Evolutionary conservation across 2,113 vertebrate genomes (phyloP).

Genomic region (Gobiocypris rarus): DNA sequence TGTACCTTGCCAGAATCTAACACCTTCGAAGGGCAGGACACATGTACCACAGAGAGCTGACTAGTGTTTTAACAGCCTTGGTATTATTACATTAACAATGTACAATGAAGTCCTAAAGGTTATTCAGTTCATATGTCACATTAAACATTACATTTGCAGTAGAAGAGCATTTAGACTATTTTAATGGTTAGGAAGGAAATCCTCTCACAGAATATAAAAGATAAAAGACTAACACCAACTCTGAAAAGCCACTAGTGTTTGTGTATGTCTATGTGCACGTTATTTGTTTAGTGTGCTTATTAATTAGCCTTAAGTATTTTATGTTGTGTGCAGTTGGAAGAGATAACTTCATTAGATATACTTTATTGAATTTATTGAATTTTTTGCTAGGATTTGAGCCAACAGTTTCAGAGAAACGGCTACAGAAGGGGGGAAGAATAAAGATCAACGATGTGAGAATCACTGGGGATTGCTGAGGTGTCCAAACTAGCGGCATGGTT

Average conservation of each 20-base stretch:
- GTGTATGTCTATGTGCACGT: no score
- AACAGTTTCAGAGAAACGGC: not conserved
- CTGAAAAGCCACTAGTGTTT: no score
- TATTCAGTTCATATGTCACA: not conserved
- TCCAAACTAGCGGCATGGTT: not conserved
- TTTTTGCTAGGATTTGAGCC: not conserved
- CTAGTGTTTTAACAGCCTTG: not conserved
- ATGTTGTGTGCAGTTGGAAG: not conserved
- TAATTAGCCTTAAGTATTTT: not conserved
- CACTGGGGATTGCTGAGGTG: not conserved
- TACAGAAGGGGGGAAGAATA: not conserved
- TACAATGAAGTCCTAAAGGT: not conserved
- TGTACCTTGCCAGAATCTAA: slow-evolving; percentile 16
- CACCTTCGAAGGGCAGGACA: not conserved
- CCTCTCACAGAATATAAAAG: no score
- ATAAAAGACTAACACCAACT: no score
- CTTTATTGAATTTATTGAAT: slow-evolving; percentile 2
- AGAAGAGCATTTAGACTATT: not conserved
- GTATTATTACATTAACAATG: not conserved
- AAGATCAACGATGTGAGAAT: not conserved
- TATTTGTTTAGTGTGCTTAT: not conserved
- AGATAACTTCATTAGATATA: not conserved
- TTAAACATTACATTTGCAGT: not conserved
- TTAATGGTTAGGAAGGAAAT: no score
- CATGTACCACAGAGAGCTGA: not conserved